phyloP scores from a whole-genome alignment of 2,888 invertebrate genomes.

The Euphydryas editha region DNA sequence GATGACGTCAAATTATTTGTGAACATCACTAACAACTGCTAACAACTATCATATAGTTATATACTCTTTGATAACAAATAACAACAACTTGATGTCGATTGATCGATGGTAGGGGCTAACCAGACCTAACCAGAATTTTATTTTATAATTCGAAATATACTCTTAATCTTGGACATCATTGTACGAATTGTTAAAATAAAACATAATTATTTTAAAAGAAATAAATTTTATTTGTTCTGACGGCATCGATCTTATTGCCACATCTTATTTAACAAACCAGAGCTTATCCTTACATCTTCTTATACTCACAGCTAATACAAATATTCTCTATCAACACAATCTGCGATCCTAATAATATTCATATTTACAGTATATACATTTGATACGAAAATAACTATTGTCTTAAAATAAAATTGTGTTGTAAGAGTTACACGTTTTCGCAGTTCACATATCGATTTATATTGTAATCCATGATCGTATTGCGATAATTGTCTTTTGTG shows the following conservation, averaged over 20 bases:
- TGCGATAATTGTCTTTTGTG: background rate
- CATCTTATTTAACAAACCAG: constrained; percentile 31
- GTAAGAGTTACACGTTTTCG: background rate
- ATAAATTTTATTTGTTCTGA: constrained; percentile 75
- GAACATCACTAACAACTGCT: too few species aligned
- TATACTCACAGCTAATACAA: constrained; percentile 41
- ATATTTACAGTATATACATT: constrained; percentile 43
- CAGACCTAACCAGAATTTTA: too few species aligned
- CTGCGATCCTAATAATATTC: constrained; percentile 38
- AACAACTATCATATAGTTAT: too few species aligned
- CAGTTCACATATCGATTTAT: background rate
- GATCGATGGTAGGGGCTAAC: too few species aligned
- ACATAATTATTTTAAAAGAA: constrained; percentile 64
- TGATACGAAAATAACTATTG: constrained; percentile 10
- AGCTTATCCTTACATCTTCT: constrained; percentile 29
- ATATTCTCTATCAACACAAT: constrained; percentile 40
- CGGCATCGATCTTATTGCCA: constrained; percentile 55
- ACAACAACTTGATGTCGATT: too few species aligned
- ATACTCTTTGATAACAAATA: too few species aligned
- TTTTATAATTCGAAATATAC: too few species aligned
- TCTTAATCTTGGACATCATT: background rate
- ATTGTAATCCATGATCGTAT: constrained; percentile 8
- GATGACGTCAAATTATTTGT: too few species aligned
- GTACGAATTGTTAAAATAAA: constrained; percentile 45
- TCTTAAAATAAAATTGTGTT: constrained; percentile 1